Percentiles rank a stretch among this genome's conserved stretches.
phyloP scores from a whole-genome alignment of 2,113 vertebrate species.

The Halcyon senegalensis region DNA sequence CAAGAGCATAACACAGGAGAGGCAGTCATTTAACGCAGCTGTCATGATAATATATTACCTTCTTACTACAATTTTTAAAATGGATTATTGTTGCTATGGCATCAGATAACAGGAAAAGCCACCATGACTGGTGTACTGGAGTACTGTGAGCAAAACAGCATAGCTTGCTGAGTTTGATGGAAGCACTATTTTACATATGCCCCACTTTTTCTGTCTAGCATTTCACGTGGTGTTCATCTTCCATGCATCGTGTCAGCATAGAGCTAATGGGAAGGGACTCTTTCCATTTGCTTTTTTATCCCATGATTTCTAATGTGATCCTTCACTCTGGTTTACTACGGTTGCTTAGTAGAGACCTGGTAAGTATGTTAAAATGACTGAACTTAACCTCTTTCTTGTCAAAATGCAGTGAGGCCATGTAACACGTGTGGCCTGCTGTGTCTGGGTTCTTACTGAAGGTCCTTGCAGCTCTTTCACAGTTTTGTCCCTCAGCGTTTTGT shows the following conservation, averaged over 20 bases:
- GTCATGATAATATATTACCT: slow-evolving; percentile 64
- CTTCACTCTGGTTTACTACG: not conserved
- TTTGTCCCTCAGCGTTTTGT: not conserved
- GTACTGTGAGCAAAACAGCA: not conserved
- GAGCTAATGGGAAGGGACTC: not conserved
- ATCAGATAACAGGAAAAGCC: slow-evolving; percentile 51
- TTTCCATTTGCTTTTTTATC: not conserved
- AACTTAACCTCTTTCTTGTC: not conserved
- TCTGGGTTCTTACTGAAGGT: not conserved
- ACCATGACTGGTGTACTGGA: slow-evolving; percentile 5
- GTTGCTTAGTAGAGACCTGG: not conserved
- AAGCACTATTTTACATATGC: not conserved
- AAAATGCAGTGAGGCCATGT: no score
- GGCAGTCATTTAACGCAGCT: slow-evolving; percentile 38
- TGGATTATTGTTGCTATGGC: slow-evolving; percentile 51
- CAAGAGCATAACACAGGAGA: slow-evolving; percentile 58
- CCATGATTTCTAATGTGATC: not conserved
- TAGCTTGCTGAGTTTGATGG: not conserved
- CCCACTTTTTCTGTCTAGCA: not conserved
- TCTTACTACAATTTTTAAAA: slow-evolving; percentile 31
- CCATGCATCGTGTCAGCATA: rapidly evolving
- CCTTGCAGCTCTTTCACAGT: not conserved
- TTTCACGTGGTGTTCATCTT: not conserved
- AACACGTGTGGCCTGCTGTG: not conserved
- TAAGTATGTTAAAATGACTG: not conserved